A percentile compares a stretch with the other conserved stretches of the same genome.
Evolutionary conservation across 2,888 invertebrate species (phyloP).

Genomic region (Amphipoea oculea): DNA sequence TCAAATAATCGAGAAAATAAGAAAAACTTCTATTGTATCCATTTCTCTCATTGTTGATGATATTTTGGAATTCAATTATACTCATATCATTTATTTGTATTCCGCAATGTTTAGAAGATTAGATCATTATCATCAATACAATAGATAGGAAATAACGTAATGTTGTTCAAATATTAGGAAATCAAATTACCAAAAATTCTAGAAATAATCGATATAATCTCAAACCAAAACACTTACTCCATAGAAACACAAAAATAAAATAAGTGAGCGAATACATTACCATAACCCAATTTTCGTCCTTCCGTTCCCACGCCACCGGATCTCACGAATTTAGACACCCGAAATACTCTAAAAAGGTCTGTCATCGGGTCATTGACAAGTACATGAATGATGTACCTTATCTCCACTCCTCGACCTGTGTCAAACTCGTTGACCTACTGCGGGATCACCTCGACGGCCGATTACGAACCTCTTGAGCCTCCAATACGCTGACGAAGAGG

Average conservation of each 20-base stretch:
- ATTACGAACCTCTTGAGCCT: slow-evolving; percentile 73
- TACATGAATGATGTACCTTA: slow-evolving; percentile 67
- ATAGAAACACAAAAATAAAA: slow-evolving; percentile 2
- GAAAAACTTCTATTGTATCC: not conserved
- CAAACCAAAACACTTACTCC: slow-evolving; percentile 7
- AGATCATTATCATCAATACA: slow-evolving; percentile 8
- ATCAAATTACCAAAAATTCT: not conserved
- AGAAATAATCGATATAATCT: slow-evolving; percentile 7
- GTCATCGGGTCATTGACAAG: slow-evolving; percentile 67
- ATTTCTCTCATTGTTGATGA: not conserved
- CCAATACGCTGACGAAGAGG: slow-evolving; percentile 75
- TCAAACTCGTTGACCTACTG: slow-evolving; percentile 83
- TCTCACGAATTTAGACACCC: slow-evolving; percentile 32
- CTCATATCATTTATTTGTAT: slow-evolving; percentile 1
- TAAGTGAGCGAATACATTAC: slow-evolving; percentile 24
- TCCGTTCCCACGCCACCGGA: slow-evolving; percentile 19
- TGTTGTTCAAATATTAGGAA: slow-evolving; percentile 9
- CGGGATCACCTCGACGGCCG: slow-evolving; percentile 75
- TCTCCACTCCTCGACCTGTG: slow-evolving; percentile 74
- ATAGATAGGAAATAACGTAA: not conserved
- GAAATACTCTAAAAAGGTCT: slow-evolving; percentile 45
- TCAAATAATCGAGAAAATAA: slow-evolving; percentile 19
- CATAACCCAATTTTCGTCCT: slow-evolving; percentile 27
- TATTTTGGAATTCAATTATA: not conserved
- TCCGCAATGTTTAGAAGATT: not conserved